These are phyloP conservation scores for Chrysemys picta DNA, from an alignment of 2,113 vertebrate genomes.

Conservation along the genomic window DNA sequence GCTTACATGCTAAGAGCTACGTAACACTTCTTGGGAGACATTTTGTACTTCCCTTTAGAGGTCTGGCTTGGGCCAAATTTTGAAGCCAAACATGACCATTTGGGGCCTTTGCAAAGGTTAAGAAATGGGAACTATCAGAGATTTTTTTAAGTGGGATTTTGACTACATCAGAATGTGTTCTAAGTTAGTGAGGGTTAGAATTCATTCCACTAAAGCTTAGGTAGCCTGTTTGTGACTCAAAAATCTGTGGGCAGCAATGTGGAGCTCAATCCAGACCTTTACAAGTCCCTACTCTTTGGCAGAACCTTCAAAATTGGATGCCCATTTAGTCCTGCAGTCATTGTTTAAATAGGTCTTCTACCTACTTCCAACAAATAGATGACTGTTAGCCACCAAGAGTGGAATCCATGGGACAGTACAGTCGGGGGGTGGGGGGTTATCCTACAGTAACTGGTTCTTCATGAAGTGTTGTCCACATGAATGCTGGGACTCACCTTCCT, in stretches of 20 bases:
- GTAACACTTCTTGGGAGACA: background rate
- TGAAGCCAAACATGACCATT: background rate
- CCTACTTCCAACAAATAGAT: too few species aligned
- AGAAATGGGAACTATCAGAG: background rate
- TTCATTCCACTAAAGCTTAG: background rate
- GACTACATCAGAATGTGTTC: background rate
- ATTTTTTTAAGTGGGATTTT: background rate
- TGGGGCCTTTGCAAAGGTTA: background rate
- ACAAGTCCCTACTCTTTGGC: background rate
- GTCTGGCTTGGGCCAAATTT: background rate
- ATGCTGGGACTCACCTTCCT: background rate
- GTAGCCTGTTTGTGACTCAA: background rate
- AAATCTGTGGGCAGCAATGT: background rate
- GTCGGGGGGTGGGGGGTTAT: background rate
- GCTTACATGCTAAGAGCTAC: background rate
- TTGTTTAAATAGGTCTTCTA: background rate
- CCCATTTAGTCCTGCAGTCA: background rate
- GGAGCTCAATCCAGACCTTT: background rate
- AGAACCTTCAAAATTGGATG: background rate
- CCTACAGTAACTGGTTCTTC: background rate
- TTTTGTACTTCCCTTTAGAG: background rate
- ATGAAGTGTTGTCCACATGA: background rate
- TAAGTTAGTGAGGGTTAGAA: background rate
- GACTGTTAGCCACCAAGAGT: too few species aligned
- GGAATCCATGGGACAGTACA: too few species aligned